Conservation (phyloP, 2,113 vertebrate genomes). For the Notiomystis cincta region DNA sequence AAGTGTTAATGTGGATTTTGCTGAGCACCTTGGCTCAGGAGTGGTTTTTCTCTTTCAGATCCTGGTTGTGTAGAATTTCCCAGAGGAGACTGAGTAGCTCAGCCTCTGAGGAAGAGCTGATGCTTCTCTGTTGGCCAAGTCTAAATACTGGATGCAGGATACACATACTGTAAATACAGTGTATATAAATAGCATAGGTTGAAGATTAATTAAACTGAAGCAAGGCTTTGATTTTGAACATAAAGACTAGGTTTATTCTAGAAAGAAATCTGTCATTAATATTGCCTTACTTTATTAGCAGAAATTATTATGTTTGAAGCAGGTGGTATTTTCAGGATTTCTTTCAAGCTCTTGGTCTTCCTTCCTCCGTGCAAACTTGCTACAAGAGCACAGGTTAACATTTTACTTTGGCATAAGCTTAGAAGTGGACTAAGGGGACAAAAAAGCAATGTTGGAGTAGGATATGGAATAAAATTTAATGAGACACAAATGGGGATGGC, state of each 20-base stretch:
- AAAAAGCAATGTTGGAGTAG: background rate
- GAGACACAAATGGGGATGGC: background rate
- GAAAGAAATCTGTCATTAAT: background rate
- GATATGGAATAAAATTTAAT: background rate
- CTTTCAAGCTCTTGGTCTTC: background rate
- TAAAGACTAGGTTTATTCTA: background rate
- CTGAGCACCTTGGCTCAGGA: background rate
- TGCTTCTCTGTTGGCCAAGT: background rate
- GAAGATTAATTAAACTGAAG: background rate
- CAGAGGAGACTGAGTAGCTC: background rate
- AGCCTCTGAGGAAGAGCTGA: background rate
- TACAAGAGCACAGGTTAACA: background rate
- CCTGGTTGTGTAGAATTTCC: background rate
- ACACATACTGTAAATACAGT: background rate
- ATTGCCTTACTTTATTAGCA: background rate
- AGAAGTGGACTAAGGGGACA: background rate
- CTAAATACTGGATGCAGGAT: background rate
- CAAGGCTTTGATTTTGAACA: background rate
- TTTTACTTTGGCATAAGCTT: background rate
- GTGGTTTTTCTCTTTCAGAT: background rate
- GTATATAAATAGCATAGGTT: background rate
- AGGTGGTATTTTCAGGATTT: background rate
- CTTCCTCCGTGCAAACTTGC: background rate
- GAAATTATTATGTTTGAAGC: background rate
- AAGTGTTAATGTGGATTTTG: rapidly evolving